Evolutionary conservation across 2,113 vertebrate species (phyloP).

Genomic region (Alligator mississippiensis): DNA sequence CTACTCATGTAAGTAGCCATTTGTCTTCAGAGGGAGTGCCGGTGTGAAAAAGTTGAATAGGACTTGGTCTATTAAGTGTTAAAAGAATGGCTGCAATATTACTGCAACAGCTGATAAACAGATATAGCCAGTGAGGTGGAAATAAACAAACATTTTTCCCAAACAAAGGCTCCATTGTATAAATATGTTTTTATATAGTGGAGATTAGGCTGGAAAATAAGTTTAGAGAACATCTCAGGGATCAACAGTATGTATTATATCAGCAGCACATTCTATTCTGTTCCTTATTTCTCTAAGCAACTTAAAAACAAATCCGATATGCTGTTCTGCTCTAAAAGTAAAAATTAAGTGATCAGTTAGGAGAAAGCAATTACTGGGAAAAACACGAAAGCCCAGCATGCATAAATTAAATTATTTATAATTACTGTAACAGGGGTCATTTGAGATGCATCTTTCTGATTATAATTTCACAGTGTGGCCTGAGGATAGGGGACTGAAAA

Average conservation of each 20-base stretch:
- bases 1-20: not conserved
- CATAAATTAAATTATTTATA: not conserved
- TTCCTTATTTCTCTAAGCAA: slow-evolving; percentile 8
- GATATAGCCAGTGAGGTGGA: not conserved
- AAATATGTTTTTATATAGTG: not conserved
- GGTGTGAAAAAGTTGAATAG: not conserved
- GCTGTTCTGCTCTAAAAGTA: not conserved
- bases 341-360: not conserved
- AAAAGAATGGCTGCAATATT: not conserved
- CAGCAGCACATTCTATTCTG: not conserved
- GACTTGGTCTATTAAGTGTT: not conserved
- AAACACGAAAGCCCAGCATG: not conserved
- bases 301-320: not conserved
- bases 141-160: not conserved
- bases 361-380: not conserved
- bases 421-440: not conserved
- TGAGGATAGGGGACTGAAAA: not conserved
- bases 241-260: not conserved
- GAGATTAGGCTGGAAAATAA: not conserved
- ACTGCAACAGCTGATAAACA: not conserved
- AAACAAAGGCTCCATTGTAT: not conserved
- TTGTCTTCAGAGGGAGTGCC: not conserved
- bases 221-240: not conserved
- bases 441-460: not conserved
- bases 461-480: not conserved